Evolutionary conservation across 2,113 vertebrate genomes (phyloP).

Genomic region (Myocastor coypus): DNA sequence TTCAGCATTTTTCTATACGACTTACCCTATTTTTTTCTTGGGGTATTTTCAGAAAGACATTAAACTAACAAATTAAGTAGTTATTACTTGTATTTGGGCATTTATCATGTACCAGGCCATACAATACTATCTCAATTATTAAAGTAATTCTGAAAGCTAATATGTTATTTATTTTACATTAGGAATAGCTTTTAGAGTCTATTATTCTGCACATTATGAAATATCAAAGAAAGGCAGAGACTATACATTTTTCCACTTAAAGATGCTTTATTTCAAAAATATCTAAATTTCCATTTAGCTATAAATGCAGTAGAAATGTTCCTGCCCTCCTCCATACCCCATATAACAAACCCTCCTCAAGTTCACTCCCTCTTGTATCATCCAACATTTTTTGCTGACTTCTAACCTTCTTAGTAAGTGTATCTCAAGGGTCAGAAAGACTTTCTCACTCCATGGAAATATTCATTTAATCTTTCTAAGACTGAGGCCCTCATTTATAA

Average conservation of each 20-base stretch:
- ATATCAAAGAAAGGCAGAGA: background rate
- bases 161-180: background rate
- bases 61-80: background rate
- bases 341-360: background rate
- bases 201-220: background rate
- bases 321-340: too few relatives aligned
- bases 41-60: background rate
- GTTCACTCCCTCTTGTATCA: background rate
- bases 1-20: background rate
- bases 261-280: background rate
- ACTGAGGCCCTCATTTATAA: background rate
- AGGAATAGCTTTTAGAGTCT: background rate
- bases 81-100: background rate
- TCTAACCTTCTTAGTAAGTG: background rate
- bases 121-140: background rate
- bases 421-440: background rate
- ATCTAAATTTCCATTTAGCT: background rate
- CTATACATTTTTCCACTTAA: background rate
- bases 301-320: background rate
- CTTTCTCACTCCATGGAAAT: background rate
- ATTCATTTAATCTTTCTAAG: background rate
- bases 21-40: background rate
- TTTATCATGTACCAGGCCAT: background rate
- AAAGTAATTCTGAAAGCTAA: background rate
- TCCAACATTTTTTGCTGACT: background rate